A percentile compares a stretch with the other conserved stretches of the same genome.
These are phyloP conservation scores for Hesperophylax magnus DNA, from an alignment of 1,140 invertebrate species.

Conservation along the genomic window DNA sequence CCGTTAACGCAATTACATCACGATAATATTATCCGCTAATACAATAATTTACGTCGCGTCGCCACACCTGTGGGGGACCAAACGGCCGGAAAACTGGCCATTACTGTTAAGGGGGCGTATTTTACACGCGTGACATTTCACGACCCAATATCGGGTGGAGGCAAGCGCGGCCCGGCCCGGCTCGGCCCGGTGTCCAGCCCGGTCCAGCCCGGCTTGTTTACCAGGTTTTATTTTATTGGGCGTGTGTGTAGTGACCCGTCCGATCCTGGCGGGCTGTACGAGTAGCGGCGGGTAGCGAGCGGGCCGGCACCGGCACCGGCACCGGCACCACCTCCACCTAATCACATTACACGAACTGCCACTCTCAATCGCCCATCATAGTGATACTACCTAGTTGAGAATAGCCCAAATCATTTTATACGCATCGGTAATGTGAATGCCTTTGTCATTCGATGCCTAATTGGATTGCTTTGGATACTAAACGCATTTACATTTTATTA, in stretches of 20 bases:
- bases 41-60: conserved; percentile 17
- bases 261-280: background rate
- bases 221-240: background rate
- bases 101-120: background rate
- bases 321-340: too few relatives aligned
- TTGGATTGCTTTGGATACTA: conserved; percentile 15
- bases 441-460: background rate
- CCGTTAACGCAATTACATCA: conserved; percentile 26
- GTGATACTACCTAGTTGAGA: background rate
- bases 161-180: too few relatives aligned
- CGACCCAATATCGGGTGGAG: background rate
- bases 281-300: background rate
- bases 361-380: conserved; percentile 7
- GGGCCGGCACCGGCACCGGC: too few relatives aligned
- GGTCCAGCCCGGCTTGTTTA: background rate
- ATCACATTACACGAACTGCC: conserved; percentile 26
- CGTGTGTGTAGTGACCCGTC: background rate
- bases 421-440: conserved; percentile 4
- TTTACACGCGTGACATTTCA: conserved; percentile 8
- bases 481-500: background rate
- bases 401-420: conserved; percentile 18
- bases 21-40: conserved; percentile 34
- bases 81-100: background rate
- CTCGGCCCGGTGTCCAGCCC: too few relatives aligned
- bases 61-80: conserved; percentile 9